These are phyloP conservation scores for Sebastes iracundus DNA, from an alignment of 2,797 vertebrate species.

Conservation along the genomic window DNA sequence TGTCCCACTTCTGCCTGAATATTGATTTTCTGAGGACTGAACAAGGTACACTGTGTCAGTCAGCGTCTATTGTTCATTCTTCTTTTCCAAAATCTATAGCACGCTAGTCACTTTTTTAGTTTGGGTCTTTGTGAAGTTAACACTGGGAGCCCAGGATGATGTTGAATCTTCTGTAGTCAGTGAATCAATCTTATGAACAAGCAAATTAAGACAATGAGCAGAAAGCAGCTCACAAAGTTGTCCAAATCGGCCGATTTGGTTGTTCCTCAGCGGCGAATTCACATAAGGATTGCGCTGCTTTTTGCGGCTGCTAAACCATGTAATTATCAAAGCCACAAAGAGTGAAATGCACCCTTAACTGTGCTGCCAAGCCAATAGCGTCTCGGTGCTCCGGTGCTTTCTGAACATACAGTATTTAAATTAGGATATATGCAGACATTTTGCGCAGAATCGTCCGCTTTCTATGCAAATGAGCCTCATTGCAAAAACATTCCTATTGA, in stretches of 20 bases:
- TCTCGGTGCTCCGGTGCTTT: no score
- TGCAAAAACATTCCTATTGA: no score
- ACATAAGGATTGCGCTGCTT: fast-evolving
- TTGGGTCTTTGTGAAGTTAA: not conserved
- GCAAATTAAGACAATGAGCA: not conserved
- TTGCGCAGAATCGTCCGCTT: fast-evolving
- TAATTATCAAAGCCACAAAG: no score
- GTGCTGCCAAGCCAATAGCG: no score
- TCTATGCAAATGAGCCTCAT: fast-evolving
- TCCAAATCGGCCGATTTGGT: not conserved
- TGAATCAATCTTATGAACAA: not conserved
- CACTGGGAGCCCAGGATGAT: not conserved
- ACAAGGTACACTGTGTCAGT: not conserved
- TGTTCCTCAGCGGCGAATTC: not conserved
- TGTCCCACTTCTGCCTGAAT: not conserved
- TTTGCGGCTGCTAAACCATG: no score
- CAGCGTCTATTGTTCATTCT: not conserved
- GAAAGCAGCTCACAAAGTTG: not conserved
- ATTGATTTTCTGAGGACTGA: not conserved
- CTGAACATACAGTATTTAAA: no score
- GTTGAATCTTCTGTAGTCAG: not conserved
- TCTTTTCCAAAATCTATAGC: not conserved
- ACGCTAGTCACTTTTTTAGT: not conserved
- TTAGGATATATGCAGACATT: no score
- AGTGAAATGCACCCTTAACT: no score